Evolutionary conservation across 2,113 vertebrate species (phyloP), one percentile per base, ranked within the genome.

Genomic region (Megalops atlanticus): DNA sequence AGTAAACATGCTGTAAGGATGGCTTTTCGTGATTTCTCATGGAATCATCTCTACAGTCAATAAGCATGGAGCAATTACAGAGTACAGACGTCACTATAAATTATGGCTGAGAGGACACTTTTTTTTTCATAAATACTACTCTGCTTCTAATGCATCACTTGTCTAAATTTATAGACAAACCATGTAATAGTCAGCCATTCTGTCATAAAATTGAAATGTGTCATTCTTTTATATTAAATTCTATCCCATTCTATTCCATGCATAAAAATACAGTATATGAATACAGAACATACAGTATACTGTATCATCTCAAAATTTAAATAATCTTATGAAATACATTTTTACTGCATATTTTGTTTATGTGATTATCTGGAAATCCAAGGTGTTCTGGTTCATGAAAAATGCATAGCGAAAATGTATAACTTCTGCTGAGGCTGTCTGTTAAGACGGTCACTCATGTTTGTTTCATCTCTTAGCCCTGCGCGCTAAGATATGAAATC

Each of bases 401-500:
- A 35, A 36, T 64, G 24, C 31, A 64, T 64, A n/a, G 33, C 31
- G 36, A 31, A 71, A 71, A 71, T 71, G 18, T 36, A 71, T 71
- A 71, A 12, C 69, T 71, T 71, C 69, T 38, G 33, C 69, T 71
- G 69, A 8, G 35, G 5, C 18, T 71, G 33, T 35, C 15, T 35
- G 18, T 31, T 31, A 31, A 71, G 69, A 36, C 21, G 27, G 69
- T 64, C 58, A 8, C 58, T 64, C 12, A n/a, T 31, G 58, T 71
- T 71, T 8, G 36, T 35, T 38, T 71, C 35, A 38, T n/a, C 36
- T 12, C 69, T 27, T 71, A 36, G 69, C 33, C 15, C 33, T 71
- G 69, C 69, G 36, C 27, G 69, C 36, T 71, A 33, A 71, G 69
- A 71, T 71, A 71, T 71, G 69, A 71, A 71, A 71, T 71, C 31